Base-by-base conservation (phyloP, 2,797 vertebrate genomes). In the Morus bassanus region DNA sequence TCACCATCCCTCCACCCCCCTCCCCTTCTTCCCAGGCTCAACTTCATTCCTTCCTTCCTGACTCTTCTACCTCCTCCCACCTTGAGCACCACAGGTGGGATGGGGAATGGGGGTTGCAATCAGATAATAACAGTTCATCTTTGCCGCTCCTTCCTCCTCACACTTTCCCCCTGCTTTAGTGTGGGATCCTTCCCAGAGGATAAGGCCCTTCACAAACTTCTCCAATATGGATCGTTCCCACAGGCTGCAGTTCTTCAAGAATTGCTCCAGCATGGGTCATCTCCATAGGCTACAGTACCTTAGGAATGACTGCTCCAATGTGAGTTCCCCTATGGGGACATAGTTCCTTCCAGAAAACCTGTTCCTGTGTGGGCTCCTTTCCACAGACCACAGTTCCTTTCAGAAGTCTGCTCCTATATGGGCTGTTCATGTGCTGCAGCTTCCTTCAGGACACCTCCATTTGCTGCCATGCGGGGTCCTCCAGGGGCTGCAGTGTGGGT, bases 1-100 rank as follows among this genome's bases (percentile, higher is more conserved):
- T 0, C 33, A 45, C 4, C 11, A 39, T 27, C 9, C 3, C 2
- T 67, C 30, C 2, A 4, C 2, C 2, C 57, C n/a, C 10, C 11
- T 35, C 13, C 17, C 6, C 13, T 57, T 75, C 11, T 79, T 79
- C 59, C 14, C 24, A 15, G 10, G 7, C 7, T 75, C n/a, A 35
- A 31, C 19, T 76, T 46, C 2, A 15, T 6, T 72, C 13, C 17
- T 61, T 72, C 10, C 33, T 45, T 37, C 18, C 6, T 13, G 6
- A 7, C 2, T 37, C 24, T 85, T 54, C 35, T 77, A 10, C 19
- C 9, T 59, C 23, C 64, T 63, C 10, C 15, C 11, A 6, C 13
- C 33, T 17, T 27, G 54, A 57, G 13, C 11, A 75, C 33, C 18
- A 15, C 21, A 89, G 39, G 13, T 6, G 4, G 3, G 4, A 56